Base-by-base conservation (phyloP, 2,797 vertebrate genomes). In the Phalanger gymnotis region DNA sequence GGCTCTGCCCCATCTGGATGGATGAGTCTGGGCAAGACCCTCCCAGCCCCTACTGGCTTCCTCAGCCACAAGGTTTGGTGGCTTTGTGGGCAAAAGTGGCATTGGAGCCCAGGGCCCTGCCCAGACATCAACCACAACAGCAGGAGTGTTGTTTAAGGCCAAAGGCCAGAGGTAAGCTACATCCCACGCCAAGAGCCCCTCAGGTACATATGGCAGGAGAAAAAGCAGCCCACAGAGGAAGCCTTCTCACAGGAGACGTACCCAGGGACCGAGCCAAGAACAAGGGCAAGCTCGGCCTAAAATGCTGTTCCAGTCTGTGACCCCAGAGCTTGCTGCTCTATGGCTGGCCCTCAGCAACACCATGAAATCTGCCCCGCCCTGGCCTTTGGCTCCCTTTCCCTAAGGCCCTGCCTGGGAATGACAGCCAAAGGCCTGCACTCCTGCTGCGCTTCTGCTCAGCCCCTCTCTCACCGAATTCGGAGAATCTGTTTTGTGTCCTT, bases 401-500 rank as follows among this genome's bases (percentile, higher is more conserved):
- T 12, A 61, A 16, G 58, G n/a, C 28, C 14, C 40, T 7, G 5
- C 53, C 54, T 2, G 25, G 28, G 14, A 28, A 34, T 5, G 51
- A 31, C 52, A 51, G 27, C 5, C 34, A 40, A n/a, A 11, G 90
- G 16, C 31, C 31, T 0, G 53, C 9, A 28, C 56, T n/a, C 53
- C 53, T 22, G 13, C 54, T 22, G 25, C 16, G 22, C 19, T 90
- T 31, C 0, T 19, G 34, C 34, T 56, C 11, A 1, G 58, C 53
- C 47, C 40, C 0, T 31, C 13, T 81, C 96, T 92, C 97, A 99
- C 99, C 99, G 98, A 95, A 99, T 99, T 96, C 99, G 99, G 14
- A 99, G 99, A 97, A 99, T 99, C 98, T 99, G 99, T 97, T 99
- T 99, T 0, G 99, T 99, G 98, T 99, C 99, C 97, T 99, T 99